These are phyloP conservation scores for Diorhabda carinulata DNA, from an alignment of 1,140 invertebrate genomes.

Conservation along the genomic window DNA sequence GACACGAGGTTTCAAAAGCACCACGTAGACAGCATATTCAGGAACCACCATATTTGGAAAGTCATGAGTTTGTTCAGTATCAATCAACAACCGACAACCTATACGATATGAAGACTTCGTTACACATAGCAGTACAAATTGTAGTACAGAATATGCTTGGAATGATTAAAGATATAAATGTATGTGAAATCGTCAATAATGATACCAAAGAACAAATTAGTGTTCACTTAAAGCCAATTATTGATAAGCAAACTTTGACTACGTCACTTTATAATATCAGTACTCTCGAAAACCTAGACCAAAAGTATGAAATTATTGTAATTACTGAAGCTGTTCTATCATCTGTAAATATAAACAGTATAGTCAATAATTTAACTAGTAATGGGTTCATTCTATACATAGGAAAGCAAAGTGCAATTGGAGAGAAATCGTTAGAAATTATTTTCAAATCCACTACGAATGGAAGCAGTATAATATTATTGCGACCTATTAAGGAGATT, in stretches of 20 bases:
- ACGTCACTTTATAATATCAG: background rate
- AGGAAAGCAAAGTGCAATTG: background rate
- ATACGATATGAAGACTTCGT: conserved; percentile 57
- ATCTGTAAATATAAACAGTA: background rate
- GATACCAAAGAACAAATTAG: background rate
- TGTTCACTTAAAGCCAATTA: background rate
- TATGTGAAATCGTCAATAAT: background rate
- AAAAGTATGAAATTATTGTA: background rate
- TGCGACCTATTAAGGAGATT: conserved; percentile 51
- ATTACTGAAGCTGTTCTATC: background rate
- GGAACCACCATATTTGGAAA: conserved; percentile 71
- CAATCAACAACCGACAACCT: conserved; percentile 55
- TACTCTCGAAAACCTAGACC: background rate
- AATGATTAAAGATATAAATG: background rate
- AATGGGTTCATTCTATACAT: conserved; percentile 7
- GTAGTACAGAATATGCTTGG: conserved; percentile 41
- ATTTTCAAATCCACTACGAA: background rate
- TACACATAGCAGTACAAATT: conserved; percentile 64
- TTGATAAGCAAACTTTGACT: background rate
- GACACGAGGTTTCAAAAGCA: conserved; percentile 83
- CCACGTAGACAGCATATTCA: conserved; percentile 75
- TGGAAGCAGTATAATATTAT: background rate
- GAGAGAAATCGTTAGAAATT: background rate
- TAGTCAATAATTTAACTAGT: background rate
- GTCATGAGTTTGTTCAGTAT: conserved; percentile 79